These are phyloP conservation scores for Drosophila dives DNA, from an alignment of 2,888 invertebrate genomes.

Conservation along the genomic window DNA sequence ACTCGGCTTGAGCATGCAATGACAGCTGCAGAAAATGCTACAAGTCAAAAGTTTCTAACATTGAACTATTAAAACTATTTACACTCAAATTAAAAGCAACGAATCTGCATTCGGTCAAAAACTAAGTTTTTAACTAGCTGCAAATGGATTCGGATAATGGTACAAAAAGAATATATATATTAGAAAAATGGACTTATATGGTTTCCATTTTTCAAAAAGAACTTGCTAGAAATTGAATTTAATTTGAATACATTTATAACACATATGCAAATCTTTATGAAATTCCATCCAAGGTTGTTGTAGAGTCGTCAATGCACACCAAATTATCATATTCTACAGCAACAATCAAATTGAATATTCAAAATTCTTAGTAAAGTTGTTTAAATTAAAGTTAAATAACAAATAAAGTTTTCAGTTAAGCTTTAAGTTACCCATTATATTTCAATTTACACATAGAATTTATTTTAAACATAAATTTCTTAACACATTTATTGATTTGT, in stretches of 20 bases:
- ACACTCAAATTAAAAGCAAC: not conserved
- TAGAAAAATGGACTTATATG: not conserved
- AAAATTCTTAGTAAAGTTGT: not conserved
- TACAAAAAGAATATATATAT: not conserved
- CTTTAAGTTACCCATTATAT: not conserved
- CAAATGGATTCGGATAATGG: not conserved
- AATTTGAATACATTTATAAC: not conserved
- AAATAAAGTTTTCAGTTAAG: not conserved
- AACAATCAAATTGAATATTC: not conserved
- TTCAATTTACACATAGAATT: not conserved
- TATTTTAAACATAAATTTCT: not conserved
- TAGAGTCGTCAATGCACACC: not conserved
- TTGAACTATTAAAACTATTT: not conserved
- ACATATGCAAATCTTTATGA: not conserved
- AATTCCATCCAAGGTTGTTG: not conserved
- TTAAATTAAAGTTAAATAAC: not conserved
- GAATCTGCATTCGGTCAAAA: not conserved
- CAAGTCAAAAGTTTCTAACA: not conserved
- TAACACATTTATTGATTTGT: not conserved
- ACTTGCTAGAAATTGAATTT: not conserved
- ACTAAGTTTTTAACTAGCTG: not conserved
- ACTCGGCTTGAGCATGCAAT: slow-evolving; percentile 1
- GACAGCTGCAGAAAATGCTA: not conserved
- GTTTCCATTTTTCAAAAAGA: not conserved
- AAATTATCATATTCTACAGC: not conserved